A percentile compares a stretch with the other conserved stretches of the same genome.
phyloP scores from a whole-genome alignment of 2,888 invertebrate species.

The Uloborus plumipes region DNA sequence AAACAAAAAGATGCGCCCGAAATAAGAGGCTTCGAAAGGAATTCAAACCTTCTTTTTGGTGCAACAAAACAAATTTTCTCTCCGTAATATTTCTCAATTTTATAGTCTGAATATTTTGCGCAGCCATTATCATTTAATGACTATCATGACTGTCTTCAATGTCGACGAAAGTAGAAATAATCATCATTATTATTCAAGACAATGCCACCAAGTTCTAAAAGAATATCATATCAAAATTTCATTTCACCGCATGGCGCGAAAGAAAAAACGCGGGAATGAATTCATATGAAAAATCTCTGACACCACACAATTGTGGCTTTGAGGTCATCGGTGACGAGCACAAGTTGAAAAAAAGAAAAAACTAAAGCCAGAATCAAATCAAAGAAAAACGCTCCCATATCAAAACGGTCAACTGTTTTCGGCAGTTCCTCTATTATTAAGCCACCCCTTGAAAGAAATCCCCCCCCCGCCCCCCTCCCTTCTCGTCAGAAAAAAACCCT shows the following conservation, averaged over 20 bases:
- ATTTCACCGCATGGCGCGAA: constrained; percentile 9
- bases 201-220: constrained; percentile 20
- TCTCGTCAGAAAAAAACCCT: not conserved
- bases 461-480: not conserved
- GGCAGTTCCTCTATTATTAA: constrained; percentile 58
- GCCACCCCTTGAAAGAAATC: not conserved
- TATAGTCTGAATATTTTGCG: too few relatives aligned
- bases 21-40: too few relatives aligned
- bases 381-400: constrained; percentile 23
- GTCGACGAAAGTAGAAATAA: constrained; percentile 8
- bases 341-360: constrained; percentile 22
- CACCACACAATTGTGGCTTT: constrained; percentile 52
- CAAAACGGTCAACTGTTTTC: constrained; percentile 61
- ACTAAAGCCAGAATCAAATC: constrained; percentile 1
- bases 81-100: too few relatives aligned
- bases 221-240: constrained; percentile 33
- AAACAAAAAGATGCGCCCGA: too few relatives aligned
- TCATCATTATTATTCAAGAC: constrained; percentile 55
- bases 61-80: too few relatives aligned
- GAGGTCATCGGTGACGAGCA: constrained; percentile 57
- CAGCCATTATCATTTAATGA: too few relatives aligned
- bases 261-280: constrained; percentile 4
- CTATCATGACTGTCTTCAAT: too few relatives aligned
- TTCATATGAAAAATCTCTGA: constrained; percentile 55
- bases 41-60: too few relatives aligned